Conservation (phyloP, 2,113 vertebrate species). For the Coregonus clupeaformis region DNA sequence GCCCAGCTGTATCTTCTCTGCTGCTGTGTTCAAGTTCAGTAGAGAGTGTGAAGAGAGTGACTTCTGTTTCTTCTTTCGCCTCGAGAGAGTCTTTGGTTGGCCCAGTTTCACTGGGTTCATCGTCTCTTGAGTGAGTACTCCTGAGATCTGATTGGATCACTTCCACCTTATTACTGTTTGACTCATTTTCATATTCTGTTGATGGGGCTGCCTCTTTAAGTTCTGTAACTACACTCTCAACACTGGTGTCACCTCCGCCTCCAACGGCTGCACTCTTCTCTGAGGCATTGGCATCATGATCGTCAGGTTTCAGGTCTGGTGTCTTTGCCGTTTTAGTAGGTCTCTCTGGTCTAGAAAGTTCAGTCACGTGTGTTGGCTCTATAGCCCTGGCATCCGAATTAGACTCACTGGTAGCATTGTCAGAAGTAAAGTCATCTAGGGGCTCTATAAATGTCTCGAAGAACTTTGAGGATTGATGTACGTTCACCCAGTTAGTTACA, state of each 20-base stretch:
- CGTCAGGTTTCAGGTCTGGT: not conserved
- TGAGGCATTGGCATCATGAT: not conserved
- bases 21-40: constrained; percentile 19
- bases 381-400: not conserved
- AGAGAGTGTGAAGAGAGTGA: not conserved
- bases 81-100: constrained; percentile 10
- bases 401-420: not conserved
- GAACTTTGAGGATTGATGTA: constrained; percentile 65
- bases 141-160: constrained; percentile 15
- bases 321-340: constrained; percentile 15
- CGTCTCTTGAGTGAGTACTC: constrained; percentile 21
- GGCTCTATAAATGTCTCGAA: constrained; percentile 74
- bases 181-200: not conserved
- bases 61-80: constrained; percentile 22
- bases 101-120: constrained; percentile 4
- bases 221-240: not conserved
- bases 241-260: not conserved
- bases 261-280: not conserved
- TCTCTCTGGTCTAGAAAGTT: constrained; percentile 16
- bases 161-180: constrained; percentile 18
- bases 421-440: constrained; percentile 56
- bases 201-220: not conserved
- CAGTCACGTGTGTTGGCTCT: not conserved
- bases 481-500: constrained; percentile 70
- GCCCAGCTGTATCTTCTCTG: constrained; percentile 6